A percentile compares a stretch with the other conserved stretches of the same genome.
These are phyloP conservation scores for Morus bassanus DNA, from an alignment of 2,797 vertebrate species.

Conservation along the genomic window DNA sequence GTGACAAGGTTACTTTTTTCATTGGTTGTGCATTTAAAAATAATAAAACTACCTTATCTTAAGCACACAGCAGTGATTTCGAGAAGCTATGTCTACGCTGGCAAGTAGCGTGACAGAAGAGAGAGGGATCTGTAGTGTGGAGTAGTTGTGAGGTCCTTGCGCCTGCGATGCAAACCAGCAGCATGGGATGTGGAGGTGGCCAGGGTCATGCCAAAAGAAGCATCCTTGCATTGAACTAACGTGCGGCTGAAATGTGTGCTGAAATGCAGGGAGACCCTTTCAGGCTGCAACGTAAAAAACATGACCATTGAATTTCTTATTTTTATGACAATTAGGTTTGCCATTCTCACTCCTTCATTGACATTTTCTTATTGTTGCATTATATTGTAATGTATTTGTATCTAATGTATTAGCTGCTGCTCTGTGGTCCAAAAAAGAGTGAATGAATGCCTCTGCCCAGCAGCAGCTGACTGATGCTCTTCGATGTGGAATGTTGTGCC, in stretches of 20 bases:
- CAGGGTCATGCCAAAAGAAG: not conserved
- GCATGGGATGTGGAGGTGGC: not conserved
- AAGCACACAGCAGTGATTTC: not conserved
- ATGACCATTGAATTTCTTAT: not conserved
- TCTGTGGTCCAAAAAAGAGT: not conserved
- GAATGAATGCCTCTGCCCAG: not conserved
- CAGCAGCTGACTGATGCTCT: not conserved
- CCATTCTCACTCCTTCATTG: not conserved
- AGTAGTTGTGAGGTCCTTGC: not conserved
- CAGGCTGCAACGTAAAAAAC: not conserved
- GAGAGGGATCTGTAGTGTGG: accelerated
- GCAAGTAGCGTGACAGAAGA: not conserved
- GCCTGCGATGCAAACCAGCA: accelerated
- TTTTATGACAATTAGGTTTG: not conserved
- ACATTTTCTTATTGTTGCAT: not conserved
- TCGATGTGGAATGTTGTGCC: not conserved
- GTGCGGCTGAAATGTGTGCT: accelerated
- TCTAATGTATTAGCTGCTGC: not conserved
- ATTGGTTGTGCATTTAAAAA: not conserved
- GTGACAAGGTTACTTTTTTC: not conserved
- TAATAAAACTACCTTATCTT: not conserved
- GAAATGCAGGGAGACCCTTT: not conserved
- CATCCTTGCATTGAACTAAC: not conserved
- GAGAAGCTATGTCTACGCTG: not conserved
- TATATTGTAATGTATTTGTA: not conserved